Evolutionary conservation across 2,797 vertebrate genomes (phyloP).

Genomic region (Sparus aurata): DNA sequence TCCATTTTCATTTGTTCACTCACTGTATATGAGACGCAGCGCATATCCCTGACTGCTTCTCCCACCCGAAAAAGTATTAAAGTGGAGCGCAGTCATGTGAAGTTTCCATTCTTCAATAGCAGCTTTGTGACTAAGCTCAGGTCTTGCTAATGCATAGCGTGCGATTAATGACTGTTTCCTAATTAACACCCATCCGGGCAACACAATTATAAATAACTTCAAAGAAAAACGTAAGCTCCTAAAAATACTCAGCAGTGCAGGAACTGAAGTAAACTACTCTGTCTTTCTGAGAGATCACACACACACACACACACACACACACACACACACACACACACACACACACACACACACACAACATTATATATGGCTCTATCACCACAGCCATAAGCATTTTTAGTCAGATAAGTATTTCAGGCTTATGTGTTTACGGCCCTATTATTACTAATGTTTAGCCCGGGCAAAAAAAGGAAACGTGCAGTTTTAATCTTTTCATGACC

Average conservation of each 20-base stretch:
- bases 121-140: constrained; percentile 63
- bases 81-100: constrained; percentile 56
- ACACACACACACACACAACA: constrained; percentile 1
- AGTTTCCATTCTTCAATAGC: constrained; percentile 61
- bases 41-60: not conserved
- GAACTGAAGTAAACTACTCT: constrained; percentile 50
- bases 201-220: constrained; percentile 83
- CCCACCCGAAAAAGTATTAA: constrained; percentile 38
- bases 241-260: constrained; percentile 66
- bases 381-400: constrained; percentile 20
- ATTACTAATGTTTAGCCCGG: constrained; percentile 3
- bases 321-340: constrained; percentile 5
- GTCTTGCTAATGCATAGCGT: constrained; percentile 57
- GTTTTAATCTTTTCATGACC: constrained; percentile 30
- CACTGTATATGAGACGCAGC: not conserved
- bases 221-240: constrained; percentile 73
- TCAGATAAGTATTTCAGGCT: constrained; percentile 31
- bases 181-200: constrained; percentile 74
- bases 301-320: constrained; percentile 15
- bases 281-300: constrained; percentile 32
- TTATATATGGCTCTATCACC: constrained; percentile 11
- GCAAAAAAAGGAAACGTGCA: not conserved
- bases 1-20: constrained; percentile 3
- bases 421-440: constrained; percentile 11
- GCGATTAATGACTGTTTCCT: constrained; percentile 74